Evolutionary conservation across 2,888 invertebrate species (phyloP), one percentile per base, ranked within the genome.

Genomic region (Xylocampa areola): DNA sequence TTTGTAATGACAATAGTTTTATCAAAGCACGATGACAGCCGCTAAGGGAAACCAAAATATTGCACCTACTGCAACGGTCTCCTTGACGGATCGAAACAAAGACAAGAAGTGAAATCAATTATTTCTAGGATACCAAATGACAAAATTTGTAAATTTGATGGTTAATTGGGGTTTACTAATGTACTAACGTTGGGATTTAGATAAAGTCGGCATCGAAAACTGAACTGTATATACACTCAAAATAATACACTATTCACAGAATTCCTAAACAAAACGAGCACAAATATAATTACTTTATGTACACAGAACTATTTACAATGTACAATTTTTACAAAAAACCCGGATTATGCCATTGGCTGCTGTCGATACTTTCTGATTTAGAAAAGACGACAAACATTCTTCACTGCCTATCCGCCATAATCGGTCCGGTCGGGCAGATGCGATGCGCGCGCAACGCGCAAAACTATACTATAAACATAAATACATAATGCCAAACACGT

Each of bases 231-330:
- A 91, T 92, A 93, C 93, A 94, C 94, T 94, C 92, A 94, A 94
- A 95, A 89, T 91, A 89, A 88, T 91, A 92, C 94, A 94, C 92
- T 92, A 94, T 95, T 95, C 95, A 95, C 95, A 94, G 94, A 94
- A 92, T 86, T 90, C 87, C 88, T 89, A 91, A 94, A 94, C 94
- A 94, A 92, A 94, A 94, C 94, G 87, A 88, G 91, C 95, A 94
- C 93, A 95, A 95, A 95, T 95, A 95, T 95, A 95, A 95, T 93
- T 94, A 95, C 95, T 95, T 95, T 95, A 95, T 96, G 94, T 95
- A 96, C 96, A 96, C 94, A 89, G 91, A 94, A 95, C 95, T 95
- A 96, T 95, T 95, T 96, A 96, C 95, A 95, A 95, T 95, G 94
- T 95, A 95, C 95, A 95, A 94, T 94, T 95, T 94, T 93, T 94